Percentiles rank a stretch among this genome's conserved stretches.
Conservation (phyloP, 2,797 vertebrate species). For the Trichosurus vulpecula region DNA sequence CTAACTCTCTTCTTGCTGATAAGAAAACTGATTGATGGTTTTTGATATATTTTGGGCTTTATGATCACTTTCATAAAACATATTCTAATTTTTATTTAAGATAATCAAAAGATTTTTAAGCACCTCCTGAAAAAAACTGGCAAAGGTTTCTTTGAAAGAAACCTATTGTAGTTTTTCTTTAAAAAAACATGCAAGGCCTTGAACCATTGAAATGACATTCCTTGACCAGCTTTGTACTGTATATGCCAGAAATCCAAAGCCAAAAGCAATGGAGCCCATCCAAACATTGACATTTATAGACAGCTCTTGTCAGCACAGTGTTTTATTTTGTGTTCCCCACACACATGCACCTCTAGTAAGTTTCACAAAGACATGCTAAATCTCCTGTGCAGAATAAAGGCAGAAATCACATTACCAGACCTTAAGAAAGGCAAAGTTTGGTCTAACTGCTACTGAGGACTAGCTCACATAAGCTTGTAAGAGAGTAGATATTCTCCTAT, state of each 20-base stretch:
- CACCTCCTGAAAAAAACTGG: slow-evolving; percentile 18
- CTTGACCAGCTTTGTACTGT: slow-evolving; percentile 48
- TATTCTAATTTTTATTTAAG: slow-evolving; percentile 26
- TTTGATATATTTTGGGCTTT: slow-evolving; percentile 1
- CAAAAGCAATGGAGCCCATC: slow-evolving; percentile 54
- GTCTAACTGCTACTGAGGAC: slow-evolving; percentile 56
- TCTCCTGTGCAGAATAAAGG: slow-evolving; percentile 68
- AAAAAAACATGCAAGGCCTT: slow-evolving; percentile 43
- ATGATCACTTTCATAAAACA: not conserved
- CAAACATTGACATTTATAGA: slow-evolving; percentile 72
- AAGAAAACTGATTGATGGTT: not conserved
- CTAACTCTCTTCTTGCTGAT: too few species aligned
- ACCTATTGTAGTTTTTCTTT: slow-evolving; percentile 41
- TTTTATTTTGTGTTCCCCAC: slow-evolving; percentile 64
- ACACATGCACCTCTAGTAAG: slow-evolving; percentile 70
- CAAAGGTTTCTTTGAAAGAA: slow-evolving; percentile 48
- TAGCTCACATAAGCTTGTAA: slow-evolving; percentile 51
- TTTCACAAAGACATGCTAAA: slow-evolving; percentile 69
- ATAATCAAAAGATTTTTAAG: not conserved
- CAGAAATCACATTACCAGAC: slow-evolving; percentile 67
- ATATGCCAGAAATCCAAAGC: slow-evolving; percentile 52
- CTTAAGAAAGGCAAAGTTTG: slow-evolving; percentile 61
- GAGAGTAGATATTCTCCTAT: slow-evolving; percentile 47
- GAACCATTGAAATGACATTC: slow-evolving; percentile 49
- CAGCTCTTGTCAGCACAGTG: slow-evolving; percentile 72